Evolutionary conservation across 2,113 vertebrate species (phyloP).

Genomic region (Pristiophorus japonicus): DNA sequence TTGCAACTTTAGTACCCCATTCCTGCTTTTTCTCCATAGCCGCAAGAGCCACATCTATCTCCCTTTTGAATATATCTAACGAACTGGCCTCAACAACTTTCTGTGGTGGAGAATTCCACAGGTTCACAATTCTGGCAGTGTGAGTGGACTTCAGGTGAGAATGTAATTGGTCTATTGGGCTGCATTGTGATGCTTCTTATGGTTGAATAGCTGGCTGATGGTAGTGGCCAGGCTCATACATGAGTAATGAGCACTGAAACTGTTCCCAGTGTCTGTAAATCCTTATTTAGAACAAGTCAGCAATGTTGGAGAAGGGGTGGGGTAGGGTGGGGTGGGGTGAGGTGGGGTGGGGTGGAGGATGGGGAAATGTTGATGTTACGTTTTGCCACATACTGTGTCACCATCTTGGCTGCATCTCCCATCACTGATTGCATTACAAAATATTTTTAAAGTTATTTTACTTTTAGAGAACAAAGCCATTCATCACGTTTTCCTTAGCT

Average conservation of each 20-base stretch:
- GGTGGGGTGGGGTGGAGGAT: too few relatives aligned
- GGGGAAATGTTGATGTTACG: neutral
- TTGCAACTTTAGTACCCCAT: too few relatives aligned
- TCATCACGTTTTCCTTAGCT: neutral
- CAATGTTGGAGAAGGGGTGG: neutral
- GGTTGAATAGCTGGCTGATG: neutral
- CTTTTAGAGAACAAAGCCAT: neutral
- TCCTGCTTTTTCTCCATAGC: too few relatives aligned
- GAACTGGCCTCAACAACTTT: too few relatives aligned
- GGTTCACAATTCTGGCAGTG: neutral
- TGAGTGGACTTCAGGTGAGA: neutral
- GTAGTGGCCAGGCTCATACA: neutral
- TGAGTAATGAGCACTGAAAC: neutral
- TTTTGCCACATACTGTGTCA: neutral
- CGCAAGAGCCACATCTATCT: too few relatives aligned
- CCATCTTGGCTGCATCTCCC: neutral
- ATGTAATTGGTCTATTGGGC: neutral
- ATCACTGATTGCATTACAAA: neutral
- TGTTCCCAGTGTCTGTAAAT: neutral
- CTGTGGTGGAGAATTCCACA: too few relatives aligned
- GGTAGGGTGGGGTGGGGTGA: too few relatives aligned
- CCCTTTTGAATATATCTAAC: too few relatives aligned
- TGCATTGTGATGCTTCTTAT: neutral
- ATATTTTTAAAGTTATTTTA: neutral
- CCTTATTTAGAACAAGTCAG: neutral